A percentile compares a stretch with the other conserved stretches of the same genome.
Conservation (phyloP, 2,797 vertebrate species). For the Cirrhinus mrigala region DNA sequence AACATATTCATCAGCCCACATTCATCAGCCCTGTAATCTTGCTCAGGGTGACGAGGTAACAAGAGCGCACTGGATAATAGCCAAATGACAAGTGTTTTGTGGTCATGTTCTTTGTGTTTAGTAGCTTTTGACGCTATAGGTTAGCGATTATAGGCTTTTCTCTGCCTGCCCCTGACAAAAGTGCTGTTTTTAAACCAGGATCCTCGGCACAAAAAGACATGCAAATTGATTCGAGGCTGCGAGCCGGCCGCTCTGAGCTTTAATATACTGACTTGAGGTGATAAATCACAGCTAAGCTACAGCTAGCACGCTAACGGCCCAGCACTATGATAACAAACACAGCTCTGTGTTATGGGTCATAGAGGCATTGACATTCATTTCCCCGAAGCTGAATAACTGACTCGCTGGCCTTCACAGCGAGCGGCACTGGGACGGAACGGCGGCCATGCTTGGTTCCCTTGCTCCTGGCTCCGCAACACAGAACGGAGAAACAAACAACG, state of each 20-base stretch:
- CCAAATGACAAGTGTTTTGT: slow-evolving; percentile 48
- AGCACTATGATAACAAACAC: slow-evolving; percentile 51
- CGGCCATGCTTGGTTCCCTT: slow-evolving; percentile 43
- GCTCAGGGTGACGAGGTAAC: slow-evolving; percentile 42
- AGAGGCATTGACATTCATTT: slow-evolving; percentile 53
- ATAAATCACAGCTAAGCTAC: slow-evolving; percentile 56
- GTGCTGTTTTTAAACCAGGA: slow-evolving; percentile 20
- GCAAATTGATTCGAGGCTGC: slow-evolving; percentile 42
- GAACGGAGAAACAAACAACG: slow-evolving; percentile 31
- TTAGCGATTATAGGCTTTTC: slow-evolving; percentile 42
- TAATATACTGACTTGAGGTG: slow-evolving; percentile 50
- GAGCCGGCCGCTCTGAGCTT: slow-evolving; percentile 21
- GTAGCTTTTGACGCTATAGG: slow-evolving; percentile 30
- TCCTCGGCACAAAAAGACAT: slow-evolving; percentile 36
- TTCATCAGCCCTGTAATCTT: slow-evolving; percentile 47
- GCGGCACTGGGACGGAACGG: slow-evolving; percentile 38
- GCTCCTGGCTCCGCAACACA: slow-evolving; percentile 42
- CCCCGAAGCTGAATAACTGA: slow-evolving; percentile 49
- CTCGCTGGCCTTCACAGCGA: slow-evolving; percentile 38
- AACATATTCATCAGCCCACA: slow-evolving; percentile 43
- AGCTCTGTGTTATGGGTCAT: slow-evolving; percentile 50
- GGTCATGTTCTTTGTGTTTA: slow-evolving; percentile 43
- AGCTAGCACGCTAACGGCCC: slow-evolving; percentile 51
- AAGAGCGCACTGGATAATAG: slow-evolving; percentile 34
- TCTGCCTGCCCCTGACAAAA: slow-evolving; percentile 25